These are phyloP conservation scores for Platynereis dumerilii DNA, from an alignment of 2,888 invertebrate genomes.

Conservation along the genomic window DNA sequence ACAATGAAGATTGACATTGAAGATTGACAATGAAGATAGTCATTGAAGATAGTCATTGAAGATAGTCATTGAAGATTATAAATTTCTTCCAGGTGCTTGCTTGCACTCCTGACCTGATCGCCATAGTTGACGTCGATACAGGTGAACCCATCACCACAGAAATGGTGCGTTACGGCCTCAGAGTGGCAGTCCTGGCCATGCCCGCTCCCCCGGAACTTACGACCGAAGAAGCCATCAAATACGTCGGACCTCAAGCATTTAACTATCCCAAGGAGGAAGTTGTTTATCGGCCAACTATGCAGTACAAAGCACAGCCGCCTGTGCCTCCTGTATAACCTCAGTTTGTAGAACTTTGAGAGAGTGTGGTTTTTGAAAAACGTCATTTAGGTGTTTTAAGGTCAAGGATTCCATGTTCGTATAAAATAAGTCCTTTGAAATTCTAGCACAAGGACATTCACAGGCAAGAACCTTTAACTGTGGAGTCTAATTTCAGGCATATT, in stretches of 20 bases:
- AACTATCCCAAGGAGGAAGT: slow-evolving; percentile 17
- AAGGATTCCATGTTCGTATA: too few species aligned
- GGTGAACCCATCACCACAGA: slow-evolving; percentile 56
- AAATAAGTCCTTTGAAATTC: too few species aligned
- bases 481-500: too few species aligned
- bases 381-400: too few species aligned
- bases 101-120: slow-evolving; percentile 53
- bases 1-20: too few species aligned
- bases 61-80: too few species aligned
- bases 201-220: slow-evolving; percentile 31
- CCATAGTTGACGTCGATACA: slow-evolving; percentile 48
- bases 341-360: too few species aligned
- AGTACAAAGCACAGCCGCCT: background rate
- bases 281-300: slow-evolving; percentile 3
- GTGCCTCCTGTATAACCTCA: slow-evolving; percentile 7
- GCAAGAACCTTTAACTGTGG: too few species aligned
- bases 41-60: too few species aligned
- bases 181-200: slow-evolving; percentile 49
- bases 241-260: slow-evolving; percentile 20
- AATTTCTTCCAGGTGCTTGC: slow-evolving; percentile 36
- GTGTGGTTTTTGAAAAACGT: too few species aligned
- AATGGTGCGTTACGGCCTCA: slow-evolving; percentile 50
- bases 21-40: too few species aligned
- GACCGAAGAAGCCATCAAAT: slow-evolving; percentile 5
- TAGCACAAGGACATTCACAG: too few species aligned